These are phyloP conservation scores for Trichoplusia ni DNA, from an alignment of 1,140 invertebrate genomes.

Conservation along the genomic window DNA sequence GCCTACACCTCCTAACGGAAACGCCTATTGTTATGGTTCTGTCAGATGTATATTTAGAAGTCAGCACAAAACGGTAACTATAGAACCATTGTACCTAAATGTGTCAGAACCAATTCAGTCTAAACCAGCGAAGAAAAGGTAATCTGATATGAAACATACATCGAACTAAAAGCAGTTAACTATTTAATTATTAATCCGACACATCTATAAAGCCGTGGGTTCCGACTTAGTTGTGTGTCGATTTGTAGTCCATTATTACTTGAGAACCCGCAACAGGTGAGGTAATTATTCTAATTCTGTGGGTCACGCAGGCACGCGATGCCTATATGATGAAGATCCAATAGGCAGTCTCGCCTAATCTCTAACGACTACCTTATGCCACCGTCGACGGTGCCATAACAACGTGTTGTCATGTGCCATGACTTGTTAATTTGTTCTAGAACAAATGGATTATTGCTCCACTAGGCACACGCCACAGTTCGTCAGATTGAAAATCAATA, in stretches of 20 bases:
- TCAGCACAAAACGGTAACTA: slow-evolving; percentile 3
- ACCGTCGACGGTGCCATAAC: not conserved
- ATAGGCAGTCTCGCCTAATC: not conserved
- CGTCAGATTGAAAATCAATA: not conserved
- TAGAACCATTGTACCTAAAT: not conserved
- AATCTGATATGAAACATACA: too few species aligned
- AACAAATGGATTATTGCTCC: slow-evolving; percentile 6
- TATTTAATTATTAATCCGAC: slow-evolving; percentile 11
- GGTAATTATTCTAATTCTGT: slow-evolving; percentile 37
- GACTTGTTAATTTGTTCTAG: slow-evolving; percentile 21
- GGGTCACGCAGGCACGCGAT: slow-evolving; percentile 36
- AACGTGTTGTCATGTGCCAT: not conserved
- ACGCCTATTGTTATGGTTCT: slow-evolving; percentile 4
- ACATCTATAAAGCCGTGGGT: slow-evolving; percentile 2
- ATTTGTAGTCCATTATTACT: slow-evolving; percentile 27
- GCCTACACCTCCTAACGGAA: slow-evolving; percentile 1
- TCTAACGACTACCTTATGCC: not conserved
- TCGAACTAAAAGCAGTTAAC: not conserved
- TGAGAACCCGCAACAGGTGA: slow-evolving; percentile 44
- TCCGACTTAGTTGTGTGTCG: slow-evolving; percentile 6
- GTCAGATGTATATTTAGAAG: slow-evolving; percentile 5
- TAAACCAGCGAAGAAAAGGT: too few species aligned
- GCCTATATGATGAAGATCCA: not conserved
- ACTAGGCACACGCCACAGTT: not conserved
- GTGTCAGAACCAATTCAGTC: not conserved